Evolutionary conservation across 2,797 vertebrate genomes (phyloP).

Genomic region (Phrynocephalus forsythii): DNA sequence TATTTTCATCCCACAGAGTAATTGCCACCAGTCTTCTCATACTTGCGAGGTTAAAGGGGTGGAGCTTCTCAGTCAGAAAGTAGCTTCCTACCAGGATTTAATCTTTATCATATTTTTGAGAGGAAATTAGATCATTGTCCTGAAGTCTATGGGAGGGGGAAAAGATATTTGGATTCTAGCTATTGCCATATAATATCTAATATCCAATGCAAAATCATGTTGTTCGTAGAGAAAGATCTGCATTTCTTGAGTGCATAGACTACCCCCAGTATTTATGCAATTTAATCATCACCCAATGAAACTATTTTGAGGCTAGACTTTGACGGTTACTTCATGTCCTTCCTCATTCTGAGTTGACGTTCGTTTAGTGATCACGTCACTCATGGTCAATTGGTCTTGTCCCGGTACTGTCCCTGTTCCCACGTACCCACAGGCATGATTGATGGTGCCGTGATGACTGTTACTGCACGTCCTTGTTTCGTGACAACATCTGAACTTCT

Average conservation of each 20-base stretch:
- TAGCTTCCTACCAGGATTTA: not conserved
- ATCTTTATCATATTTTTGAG: too few relatives aligned
- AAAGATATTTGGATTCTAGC: not conserved
- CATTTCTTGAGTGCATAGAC: not conserved
- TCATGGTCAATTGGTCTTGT: too few relatives aligned
- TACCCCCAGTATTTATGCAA: not conserved
- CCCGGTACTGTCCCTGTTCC: too few relatives aligned
- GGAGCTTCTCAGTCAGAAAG: not conserved
- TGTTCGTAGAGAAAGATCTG: not conserved
- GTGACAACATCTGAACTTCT: too few relatives aligned
- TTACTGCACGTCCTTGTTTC: too few relatives aligned
- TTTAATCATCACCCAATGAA: not conserved
- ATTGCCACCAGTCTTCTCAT: not conserved
- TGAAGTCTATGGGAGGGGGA: not conserved
- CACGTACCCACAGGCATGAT: too few relatives aligned
- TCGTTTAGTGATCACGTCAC: too few relatives aligned
- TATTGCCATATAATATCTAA: not conserved
- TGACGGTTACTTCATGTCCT: too few relatives aligned
- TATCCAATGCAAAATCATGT: not conserved
- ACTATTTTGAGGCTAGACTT: conserved; percentile 1
- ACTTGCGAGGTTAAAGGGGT: too few relatives aligned
- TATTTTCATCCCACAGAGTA: not conserved
- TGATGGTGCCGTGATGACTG: too few relatives aligned
- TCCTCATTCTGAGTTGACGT: too few relatives aligned
- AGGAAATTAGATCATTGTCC: not conserved